These are phyloP conservation scores for Lepidostoma basale DNA, from an alignment of 1,140 invertebrate species.

Conservation along the genomic window DNA sequence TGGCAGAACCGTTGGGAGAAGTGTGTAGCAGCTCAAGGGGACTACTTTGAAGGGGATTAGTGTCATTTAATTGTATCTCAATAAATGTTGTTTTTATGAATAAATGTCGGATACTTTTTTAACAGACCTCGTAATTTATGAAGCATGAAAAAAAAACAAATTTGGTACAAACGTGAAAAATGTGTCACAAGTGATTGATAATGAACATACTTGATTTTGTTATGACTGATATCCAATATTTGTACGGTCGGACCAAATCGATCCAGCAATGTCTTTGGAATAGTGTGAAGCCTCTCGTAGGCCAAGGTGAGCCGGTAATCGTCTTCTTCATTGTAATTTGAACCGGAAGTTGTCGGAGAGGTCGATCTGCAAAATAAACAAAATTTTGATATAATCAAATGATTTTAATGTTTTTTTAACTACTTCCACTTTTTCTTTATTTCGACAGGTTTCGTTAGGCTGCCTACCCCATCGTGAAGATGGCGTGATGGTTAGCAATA, in stretches of 20 bases:
- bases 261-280: conserved; percentile 65
- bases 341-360: not conserved
- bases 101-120: too few relatives aligned
- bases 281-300: conserved; percentile 63
- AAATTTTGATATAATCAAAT: not conserved
- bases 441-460: not conserved
- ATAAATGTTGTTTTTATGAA: too few relatives aligned
- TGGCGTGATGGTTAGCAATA: not conserved
- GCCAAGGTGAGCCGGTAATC: conserved; percentile 63
- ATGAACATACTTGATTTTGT: conserved; percentile 69
- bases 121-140: too few relatives aligned
- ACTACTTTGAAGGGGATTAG: too few relatives aligned
- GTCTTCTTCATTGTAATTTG: conserved; percentile 47
- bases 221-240: conserved; percentile 74
- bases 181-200: too few relatives aligned
- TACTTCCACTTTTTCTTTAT: too few relatives aligned
- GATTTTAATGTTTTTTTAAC: too few relatives aligned
- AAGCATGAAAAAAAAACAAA: too few relatives aligned
- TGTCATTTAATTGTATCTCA: too few relatives aligned
- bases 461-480: not conserved
- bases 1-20: too few relatives aligned
- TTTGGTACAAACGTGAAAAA: too few relatives aligned
- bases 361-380: not conserved
- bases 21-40: too few relatives aligned
- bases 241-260: conserved; percentile 59